A percentile compares a stretch with the other conserved stretches of the same genome.
Conservation (phyloP, 2,888 invertebrate genomes). For the Tipula confusa region DNA sequence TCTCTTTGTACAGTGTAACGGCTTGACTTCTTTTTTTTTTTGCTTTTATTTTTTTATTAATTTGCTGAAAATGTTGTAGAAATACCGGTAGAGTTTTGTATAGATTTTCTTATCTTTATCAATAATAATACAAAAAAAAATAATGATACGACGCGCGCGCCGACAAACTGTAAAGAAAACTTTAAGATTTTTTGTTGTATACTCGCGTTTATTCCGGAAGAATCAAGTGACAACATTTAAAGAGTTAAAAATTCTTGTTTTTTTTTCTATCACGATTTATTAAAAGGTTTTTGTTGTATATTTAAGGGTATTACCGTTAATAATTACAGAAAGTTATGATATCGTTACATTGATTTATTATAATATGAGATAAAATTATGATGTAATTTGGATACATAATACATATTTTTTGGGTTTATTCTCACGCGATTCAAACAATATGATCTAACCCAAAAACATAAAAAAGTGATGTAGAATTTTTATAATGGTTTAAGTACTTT, state of each 20-base stretch:
- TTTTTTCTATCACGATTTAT: neutral
- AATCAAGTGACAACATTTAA: slow-evolving; percentile 1
- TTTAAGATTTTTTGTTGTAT: neutral
- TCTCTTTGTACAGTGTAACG: neutral
- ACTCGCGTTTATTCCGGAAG: neutral
- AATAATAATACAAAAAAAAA: neutral
- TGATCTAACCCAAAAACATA: too few species aligned
- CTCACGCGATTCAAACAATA: neutral
- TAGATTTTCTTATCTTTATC: slow-evolving; percentile 6
- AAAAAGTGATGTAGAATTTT: too few species aligned
- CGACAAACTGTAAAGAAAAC: neutral
- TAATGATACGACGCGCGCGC: neutral
- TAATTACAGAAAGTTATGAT: neutral
- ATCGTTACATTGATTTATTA: neutral
- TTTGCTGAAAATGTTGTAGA: neutral
- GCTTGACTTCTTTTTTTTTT: neutral
- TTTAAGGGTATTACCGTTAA: neutral
- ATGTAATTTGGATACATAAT: neutral
- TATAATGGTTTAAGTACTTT: too few species aligned
- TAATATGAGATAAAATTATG: neutral
- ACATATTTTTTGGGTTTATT: neutral
- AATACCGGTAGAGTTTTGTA: neutral
- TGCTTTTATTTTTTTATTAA: neutral
- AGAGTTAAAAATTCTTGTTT: neutral
- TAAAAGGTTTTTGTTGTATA: slow-evolving; percentile 25